Conservation (phyloP, 2,113 vertebrate genomes). For the Stercorarius parasiticus region DNA sequence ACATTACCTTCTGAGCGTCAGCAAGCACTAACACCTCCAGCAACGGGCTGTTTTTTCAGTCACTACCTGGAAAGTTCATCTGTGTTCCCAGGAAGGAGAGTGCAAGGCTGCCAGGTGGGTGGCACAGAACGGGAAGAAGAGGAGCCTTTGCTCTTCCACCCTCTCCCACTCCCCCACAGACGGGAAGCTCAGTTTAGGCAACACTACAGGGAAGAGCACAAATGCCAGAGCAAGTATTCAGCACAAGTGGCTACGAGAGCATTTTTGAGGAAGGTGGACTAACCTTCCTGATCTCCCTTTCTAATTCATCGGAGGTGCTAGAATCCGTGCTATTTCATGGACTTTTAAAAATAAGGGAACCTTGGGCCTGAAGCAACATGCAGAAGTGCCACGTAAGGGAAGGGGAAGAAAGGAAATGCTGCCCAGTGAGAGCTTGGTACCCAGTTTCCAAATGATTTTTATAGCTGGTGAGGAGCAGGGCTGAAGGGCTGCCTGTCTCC, state of each 20-base stretch:
- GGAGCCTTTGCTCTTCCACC: neutral
- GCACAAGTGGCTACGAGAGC: neutral
- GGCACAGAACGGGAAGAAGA: neutral
- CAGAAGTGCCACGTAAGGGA: neutral
- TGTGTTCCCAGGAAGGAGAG: neutral
- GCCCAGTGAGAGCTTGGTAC: neutral
- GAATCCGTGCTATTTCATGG: neutral
- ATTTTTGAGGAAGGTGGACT: neutral
- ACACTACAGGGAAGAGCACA: neutral
- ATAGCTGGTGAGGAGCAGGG: neutral
- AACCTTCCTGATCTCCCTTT: neutral
- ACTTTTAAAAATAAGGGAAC: neutral
- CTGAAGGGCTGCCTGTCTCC: neutral
- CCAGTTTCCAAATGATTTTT: neutral
- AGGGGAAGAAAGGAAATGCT: neutral
- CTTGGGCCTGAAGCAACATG: fast-evolving
- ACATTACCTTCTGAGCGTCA: neutral
- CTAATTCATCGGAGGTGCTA: neutral
- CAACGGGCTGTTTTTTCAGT: neutral
- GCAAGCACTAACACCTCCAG: neutral
- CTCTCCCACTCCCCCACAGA: neutral
- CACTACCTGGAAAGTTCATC: neutral
- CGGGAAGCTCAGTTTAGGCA: neutral
- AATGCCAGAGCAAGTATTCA: neutral
- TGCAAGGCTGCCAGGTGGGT: neutral